Evolutionary conservation across 2,113 vertebrate species (phyloP).

Genomic region (Poeciliopsis prolifica): DNA sequence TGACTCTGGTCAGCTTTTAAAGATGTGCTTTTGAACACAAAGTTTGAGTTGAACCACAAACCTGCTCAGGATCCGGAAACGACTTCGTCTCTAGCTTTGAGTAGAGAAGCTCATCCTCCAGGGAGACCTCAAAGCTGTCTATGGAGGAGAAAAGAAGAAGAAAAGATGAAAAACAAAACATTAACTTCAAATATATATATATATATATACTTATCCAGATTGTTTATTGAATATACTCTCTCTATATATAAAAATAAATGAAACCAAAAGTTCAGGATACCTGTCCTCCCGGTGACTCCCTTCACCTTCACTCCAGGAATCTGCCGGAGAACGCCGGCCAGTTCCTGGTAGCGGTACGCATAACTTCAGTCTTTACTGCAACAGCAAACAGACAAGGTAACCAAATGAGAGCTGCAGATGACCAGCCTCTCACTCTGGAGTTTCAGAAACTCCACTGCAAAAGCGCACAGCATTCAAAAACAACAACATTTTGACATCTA

Average conservation of each 20-base stretch:
- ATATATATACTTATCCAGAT: no score
- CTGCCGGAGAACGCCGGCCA: slow-evolving; percentile 39
- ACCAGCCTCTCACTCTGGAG: no score
- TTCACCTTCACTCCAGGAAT: slow-evolving; percentile 51
- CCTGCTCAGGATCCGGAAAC: slow-evolving; percentile 41
- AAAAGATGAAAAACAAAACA: background rate
- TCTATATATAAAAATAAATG: no score
- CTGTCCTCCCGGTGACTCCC: slow-evolving; percentile 15
- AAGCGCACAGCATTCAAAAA: no score
- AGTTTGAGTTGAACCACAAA: slow-evolving; percentile 6
- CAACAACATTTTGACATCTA: background rate
- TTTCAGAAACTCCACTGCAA: no score
- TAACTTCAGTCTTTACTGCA: slow-evolving; percentile 63
- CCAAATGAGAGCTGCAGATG: background rate
- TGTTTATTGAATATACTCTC: no score
- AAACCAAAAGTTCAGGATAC: slow-evolving; percentile 33
- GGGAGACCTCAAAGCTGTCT: slow-evolving; percentile 72
- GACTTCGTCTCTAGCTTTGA: slow-evolving; percentile 53
- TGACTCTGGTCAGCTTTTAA: background rate
- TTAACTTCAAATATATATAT: no score
- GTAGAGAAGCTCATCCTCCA: slow-evolving; percentile 57
- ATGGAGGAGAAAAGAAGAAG: background rate
- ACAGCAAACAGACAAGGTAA: background rate
- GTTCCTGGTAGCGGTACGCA: slow-evolving; percentile 31
- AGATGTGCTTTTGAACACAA: background rate